Percentiles rank a stretch among this genome's conserved stretches.
These are phyloP conservation scores for Drosophila insularis DNA, from an alignment of 1,140 invertebrate genomes.

Conservation along the genomic window DNA sequence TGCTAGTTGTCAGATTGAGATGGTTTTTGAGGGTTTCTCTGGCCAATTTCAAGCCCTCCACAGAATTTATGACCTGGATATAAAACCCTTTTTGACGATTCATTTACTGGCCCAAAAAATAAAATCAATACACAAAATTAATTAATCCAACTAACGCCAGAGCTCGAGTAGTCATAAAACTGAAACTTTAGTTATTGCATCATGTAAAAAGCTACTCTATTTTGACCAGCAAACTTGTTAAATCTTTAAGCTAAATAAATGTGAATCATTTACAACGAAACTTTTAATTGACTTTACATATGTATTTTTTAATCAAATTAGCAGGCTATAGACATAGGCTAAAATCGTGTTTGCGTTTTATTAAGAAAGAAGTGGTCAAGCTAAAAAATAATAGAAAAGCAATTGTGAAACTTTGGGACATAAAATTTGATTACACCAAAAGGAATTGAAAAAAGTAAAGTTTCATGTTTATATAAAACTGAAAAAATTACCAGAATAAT, in stretches of 20 bases:
- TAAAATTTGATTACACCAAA: no score
- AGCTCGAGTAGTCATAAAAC: neutral
- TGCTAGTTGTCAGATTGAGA: conserved; percentile 34
- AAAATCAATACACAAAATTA: conserved; percentile 18
- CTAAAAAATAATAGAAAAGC: no score
- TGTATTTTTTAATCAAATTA: no score
- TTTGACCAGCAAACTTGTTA: neutral
- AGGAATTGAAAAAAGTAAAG: no score
- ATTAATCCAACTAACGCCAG: neutral
- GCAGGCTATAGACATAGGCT: no score
- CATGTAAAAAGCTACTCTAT: neutral
- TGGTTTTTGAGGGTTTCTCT: conserved; percentile 8
- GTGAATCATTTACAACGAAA: no score
- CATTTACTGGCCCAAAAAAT: conserved; percentile 4
- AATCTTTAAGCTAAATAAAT: neutral
- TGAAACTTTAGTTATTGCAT: neutral
- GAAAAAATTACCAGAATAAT: no score
- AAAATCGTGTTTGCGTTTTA: no score
- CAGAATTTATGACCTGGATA: conserved; percentile 58
- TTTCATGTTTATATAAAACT: no score
- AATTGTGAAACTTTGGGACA: no score
- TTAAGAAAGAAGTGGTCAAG: no score
- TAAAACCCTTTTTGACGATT: conserved; percentile 56
- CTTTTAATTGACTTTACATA: no score
- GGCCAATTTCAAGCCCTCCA: conserved; percentile 33